phyloP scores from a whole-genome alignment of 2,797 vertebrate species.

The Cichlasoma orientale region DNA sequence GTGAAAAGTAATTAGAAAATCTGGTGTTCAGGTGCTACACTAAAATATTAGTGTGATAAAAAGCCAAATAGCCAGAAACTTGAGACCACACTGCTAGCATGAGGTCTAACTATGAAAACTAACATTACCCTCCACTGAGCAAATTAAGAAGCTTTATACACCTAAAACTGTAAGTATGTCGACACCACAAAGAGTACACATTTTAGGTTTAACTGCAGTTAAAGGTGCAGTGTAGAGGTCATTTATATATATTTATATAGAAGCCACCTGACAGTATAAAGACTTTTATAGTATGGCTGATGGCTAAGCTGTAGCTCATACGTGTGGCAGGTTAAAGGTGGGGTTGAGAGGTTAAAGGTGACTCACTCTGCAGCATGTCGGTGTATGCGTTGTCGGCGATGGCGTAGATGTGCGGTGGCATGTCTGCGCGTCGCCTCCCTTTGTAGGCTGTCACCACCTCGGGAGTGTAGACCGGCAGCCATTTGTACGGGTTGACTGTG shows the following conservation, averaged over 20 bases:
- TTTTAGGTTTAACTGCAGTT: neutral
- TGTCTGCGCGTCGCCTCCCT: slow-evolving; percentile 87
- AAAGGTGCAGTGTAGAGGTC: neutral
- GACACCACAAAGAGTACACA: neutral
- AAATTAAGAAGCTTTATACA: neutral
- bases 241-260: no score
- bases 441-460: slow-evolving; percentile 87
- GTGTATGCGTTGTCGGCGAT: slow-evolving; percentile 90
- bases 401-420: slow-evolving; percentile 90
- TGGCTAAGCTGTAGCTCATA: no score
- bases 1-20: neutral
- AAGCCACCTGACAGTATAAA: no score
- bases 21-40: neutral
- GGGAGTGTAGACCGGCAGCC: slow-evolving; percentile 89
- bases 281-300: neutral
- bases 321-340: no score
- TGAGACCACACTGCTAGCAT: neutral
- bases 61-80: neutral
- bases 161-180: rapidly evolving
- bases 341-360: neutral
- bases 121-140: neutral
- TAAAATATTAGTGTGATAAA: neutral
- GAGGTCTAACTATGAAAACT: neutral
- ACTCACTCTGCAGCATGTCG: slow-evolving; percentile 92
- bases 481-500: slow-evolving; percentile 94